phyloP scores from a whole-genome alignment of 2,888 invertebrate species.

The Sesia bembeciformis region DNA sequence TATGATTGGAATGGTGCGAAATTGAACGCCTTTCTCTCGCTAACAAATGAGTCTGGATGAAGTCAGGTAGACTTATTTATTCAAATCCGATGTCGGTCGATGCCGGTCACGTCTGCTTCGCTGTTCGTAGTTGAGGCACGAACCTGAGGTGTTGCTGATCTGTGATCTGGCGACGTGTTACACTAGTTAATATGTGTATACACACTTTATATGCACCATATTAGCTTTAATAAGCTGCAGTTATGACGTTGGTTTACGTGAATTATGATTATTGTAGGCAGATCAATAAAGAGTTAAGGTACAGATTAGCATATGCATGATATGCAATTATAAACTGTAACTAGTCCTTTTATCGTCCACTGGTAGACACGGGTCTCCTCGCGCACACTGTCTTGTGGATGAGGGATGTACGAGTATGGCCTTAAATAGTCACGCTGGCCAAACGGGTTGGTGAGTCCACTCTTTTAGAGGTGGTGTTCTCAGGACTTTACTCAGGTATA shows the following conservation, averaged over 20 bases:
- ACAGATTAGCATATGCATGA: too few species aligned
- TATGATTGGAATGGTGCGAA: constrained; percentile 33
- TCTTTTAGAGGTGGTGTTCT: too few species aligned
- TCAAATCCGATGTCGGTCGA: constrained; percentile 51
- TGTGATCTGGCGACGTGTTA: constrained; percentile 26
- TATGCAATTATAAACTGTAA: too few species aligned
- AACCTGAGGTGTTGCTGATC: constrained; percentile 41
- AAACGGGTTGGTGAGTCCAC: too few species aligned
- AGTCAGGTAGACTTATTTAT: constrained; percentile 52
- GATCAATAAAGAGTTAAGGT: background rate
- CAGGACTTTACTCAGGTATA: too few species aligned
- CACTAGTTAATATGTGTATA: constrained; percentile 24
- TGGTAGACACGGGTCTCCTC: too few species aligned
- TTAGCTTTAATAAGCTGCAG: background rate
- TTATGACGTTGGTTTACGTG: background rate
- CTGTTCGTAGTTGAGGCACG: constrained; percentile 42
- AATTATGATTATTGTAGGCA: background rate
- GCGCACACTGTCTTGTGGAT: too few species aligned
- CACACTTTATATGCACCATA: constrained; percentile 1
- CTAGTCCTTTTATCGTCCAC: too few species aligned
- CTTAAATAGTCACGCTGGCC: too few species aligned
- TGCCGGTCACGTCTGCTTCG: constrained; percentile 47
- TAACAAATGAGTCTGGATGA: constrained; percentile 59
- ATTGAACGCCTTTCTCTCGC: constrained; percentile 62
- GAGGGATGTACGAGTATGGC: too few species aligned